Evolutionary conservation across 2,797 vertebrate species (phyloP).

Genomic region (Dromococcyx pavoninus): DNA sequence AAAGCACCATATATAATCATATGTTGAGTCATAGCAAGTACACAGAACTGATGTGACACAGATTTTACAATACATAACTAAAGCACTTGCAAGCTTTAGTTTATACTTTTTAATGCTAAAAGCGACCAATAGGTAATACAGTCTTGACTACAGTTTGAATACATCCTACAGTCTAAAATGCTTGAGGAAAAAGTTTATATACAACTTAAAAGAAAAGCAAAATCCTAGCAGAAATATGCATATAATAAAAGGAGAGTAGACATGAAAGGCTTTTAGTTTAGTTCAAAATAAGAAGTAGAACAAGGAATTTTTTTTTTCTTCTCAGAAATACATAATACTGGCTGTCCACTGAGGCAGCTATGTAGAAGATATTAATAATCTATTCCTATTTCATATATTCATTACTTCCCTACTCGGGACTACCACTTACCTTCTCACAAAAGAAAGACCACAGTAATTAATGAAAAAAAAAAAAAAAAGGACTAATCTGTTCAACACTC

Average conservation of each 20-base stretch:
- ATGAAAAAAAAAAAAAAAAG: neutral
- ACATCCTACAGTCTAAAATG: neutral
- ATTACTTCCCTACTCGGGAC: neutral
- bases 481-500: neutral
- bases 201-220: neutral
- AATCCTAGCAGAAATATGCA: neutral
- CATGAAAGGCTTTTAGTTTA: neutral
- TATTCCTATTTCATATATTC: neutral
- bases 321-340: neutral
- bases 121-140: neutral
- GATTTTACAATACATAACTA: neutral
- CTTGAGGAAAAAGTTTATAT: neutral
- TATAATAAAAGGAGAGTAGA: neutral
- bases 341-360: neutral
- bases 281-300: neutral
- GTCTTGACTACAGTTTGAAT: neutral
- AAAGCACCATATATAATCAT: neutral
- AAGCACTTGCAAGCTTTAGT: neutral
- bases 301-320: neutral
- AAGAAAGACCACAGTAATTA: neutral
- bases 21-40: neutral
- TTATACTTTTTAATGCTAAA: neutral
- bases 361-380: neutral
- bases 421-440: neutral
- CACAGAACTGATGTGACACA: neutral